A percentile compares a stretch with the other conserved stretches of the same genome.
These are phyloP conservation scores for Xiphorhynchus erythropygius DNA, from an alignment of 2,797 vertebrate species.

Conservation along the genomic window DNA sequence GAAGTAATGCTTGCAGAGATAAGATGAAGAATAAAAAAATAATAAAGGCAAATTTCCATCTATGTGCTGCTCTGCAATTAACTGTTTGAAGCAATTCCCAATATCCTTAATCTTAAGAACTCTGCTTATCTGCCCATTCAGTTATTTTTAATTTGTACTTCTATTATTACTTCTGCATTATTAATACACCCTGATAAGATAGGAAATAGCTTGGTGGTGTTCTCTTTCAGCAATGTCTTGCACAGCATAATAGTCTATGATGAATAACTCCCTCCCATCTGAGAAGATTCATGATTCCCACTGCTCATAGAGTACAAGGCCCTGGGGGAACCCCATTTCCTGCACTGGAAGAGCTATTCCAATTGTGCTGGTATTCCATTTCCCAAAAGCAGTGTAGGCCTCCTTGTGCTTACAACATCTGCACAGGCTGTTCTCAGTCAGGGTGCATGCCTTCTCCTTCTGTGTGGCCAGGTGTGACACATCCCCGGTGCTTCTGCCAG, in stretches of 20 bases:
- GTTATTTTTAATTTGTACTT: conserved; percentile 55
- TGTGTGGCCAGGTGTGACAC: background rate
- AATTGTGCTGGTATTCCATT: background rate
- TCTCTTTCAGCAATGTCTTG: conserved; percentile 32
- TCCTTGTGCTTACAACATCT: background rate
- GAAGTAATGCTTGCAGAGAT: background rate
- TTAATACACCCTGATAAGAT: conserved; percentile 46
- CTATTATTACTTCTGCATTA: conserved; percentile 46
- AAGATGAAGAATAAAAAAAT: conserved; percentile 30
- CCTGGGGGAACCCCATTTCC: background rate
- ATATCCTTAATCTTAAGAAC: conserved; percentile 40
- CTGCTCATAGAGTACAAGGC: background rate
- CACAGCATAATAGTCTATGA: background rate
- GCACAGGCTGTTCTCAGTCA: background rate
- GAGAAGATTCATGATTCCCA: conserved; percentile 1
- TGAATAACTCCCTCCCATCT: background rate
- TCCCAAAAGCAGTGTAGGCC: background rate
- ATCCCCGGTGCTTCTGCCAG: background rate
- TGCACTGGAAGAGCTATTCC: background rate
- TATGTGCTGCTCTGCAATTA: conserved; percentile 10
- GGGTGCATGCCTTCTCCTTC: background rate
- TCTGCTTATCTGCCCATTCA: conserved; percentile 41
- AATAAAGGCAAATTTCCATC: conserved; percentile 12
- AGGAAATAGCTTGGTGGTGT: conserved; percentile 25
- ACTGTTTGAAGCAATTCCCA: conserved; percentile 34